Evolutionary conservation across 2,888 invertebrate species (phyloP), one percentile per base, ranked within the genome.

Genomic region (Bruchidius siliquastri): DNA sequence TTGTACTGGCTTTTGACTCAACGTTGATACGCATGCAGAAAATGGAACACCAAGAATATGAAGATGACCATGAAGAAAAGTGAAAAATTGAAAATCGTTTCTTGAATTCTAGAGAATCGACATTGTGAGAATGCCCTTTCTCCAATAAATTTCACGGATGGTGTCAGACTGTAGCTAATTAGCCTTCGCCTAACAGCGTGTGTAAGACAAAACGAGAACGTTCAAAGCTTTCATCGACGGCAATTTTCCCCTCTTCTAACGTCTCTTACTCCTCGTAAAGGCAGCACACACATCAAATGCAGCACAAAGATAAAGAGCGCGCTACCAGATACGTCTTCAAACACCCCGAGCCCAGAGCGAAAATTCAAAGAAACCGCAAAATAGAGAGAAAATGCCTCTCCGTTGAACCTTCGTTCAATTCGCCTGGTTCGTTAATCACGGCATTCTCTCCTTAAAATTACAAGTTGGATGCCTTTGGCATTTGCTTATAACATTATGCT

Each of bases 331-430:
- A 80, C 80, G 78, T 79, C 79, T 81, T 82, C 80, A 81, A 80
- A 81, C 80, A 76, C 76, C 78, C 71, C 21, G 26, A 20, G 71
- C 3, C 69, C 18, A 13, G 69, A 69, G 71, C 30, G 78, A 81
- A 82, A 81, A 84, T 84, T 86, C 85, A 86, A 86, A 85, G 85
- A 82, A 84, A 85, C 86, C 86, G 82, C 85, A 83, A 83, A 81
- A 82, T 84, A 82, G 82, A 77, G 77, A 77, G 77, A 77, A 77
- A 77, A 77, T 77, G 75, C 77, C 74, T 79, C 71, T 74, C 76
- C 32, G 74, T 76, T 26, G 74, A 72, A 30, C 76, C 80, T 79
- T 79, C 79, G 76, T 21, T 22, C 70, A 70, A 66, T 76, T 76
- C 74, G 74, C 68, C 32, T 49, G 49, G 6, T 13, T 49, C 49